Evolutionary conservation across 2,113 vertebrate genomes (phyloP), one percentile per base, ranked within the genome.

Genomic region (Marcusenius ussheri): DNA sequence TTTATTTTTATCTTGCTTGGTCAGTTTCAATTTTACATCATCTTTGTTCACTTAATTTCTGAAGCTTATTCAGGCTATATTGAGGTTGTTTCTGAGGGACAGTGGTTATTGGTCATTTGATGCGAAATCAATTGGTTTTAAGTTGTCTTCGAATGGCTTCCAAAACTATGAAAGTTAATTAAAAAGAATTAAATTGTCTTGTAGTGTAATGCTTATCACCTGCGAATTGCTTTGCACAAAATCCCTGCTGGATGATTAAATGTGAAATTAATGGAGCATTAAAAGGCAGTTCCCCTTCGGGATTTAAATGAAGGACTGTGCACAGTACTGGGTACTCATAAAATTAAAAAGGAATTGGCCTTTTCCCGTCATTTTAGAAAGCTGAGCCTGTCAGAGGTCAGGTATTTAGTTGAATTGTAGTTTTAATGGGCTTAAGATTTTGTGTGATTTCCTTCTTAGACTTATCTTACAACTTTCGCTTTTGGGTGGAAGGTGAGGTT

Each of bases 1-100:
- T 66, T 89, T 83, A 47, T 39, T 88, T 92, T 88, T 45, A 27
- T 87, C 47, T 27, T 35, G 50, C 13, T 87, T 87, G 13, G 13
- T 35, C 8, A 53, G 1, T 53, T 53, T 56, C 47, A n/a, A 8
- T 53, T 56, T 87, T 87, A 87, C 24, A 51, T 27, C 3, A 0
- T 47, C 5, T 47, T 47, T 83, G 35, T 51, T 53, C 19, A 24
- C 45, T 84, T 42, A 46, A n/a, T 84, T 84, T 84, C 7, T 47
- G 62, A 80, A 80, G 27, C 31, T 77, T 13, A 19, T 80, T 80
- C 15, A 35, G 15, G 17, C 5, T 19, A 80, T 42, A 77, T 77
- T 80, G 74, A 19, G 35, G 74, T 80, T 80, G 35, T 42, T 80
- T 70, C 10, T 70, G n/a, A 31, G n/a, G 62, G 10, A 31, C 62